Conservation (phyloP, 1,140 invertebrate genomes). For the Drosophila micromelanica region DNA sequence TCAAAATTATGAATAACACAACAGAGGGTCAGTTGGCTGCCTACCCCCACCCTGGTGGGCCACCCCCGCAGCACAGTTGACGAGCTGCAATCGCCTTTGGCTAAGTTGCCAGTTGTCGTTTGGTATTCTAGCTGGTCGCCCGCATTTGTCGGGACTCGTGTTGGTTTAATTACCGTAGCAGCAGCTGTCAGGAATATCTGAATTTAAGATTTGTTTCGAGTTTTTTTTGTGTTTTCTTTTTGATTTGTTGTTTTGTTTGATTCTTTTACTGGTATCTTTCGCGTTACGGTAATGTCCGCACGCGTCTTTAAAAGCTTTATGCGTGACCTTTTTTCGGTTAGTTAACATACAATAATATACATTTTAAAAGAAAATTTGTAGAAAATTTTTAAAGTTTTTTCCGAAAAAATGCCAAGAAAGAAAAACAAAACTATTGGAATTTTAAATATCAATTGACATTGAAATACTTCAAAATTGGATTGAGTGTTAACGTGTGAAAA, state of each 20-base stretch:
- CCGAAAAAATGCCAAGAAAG: conserved; percentile 31
- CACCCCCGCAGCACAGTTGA: conserved; percentile 32
- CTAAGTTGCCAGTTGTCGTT: conserved; percentile 69
- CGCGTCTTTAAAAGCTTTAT: conserved; percentile 76
- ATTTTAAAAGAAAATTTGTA: background rate
- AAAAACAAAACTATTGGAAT: background rate
- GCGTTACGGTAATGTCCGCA: conserved; percentile 57
- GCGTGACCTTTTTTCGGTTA: conserved; percentile 81
- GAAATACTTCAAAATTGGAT: background rate
- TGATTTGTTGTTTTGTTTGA: conserved; percentile 3
- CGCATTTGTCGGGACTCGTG: conserved; percentile 10
- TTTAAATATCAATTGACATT: conserved; percentile 13
- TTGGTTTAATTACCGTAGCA: conserved; percentile 18
- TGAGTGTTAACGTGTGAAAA: conserved; percentile 24
- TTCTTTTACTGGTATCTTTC: background rate
- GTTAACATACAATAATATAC: conserved; percentile 31
- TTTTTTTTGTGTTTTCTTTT: background rate
- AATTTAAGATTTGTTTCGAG: conserved; percentile 5
- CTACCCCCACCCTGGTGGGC: conserved; percentile 11
- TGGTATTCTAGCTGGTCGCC: conserved; percentile 50
- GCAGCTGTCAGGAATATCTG: conserved; percentile 4
- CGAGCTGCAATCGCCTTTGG: conserved; percentile 40
- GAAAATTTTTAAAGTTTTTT: conserved; percentile 13
- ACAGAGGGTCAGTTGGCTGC: conserved; percentile 59
- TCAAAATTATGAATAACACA: conserved; percentile 76